Evolutionary conservation across 2,113 vertebrate species (phyloP).

Genomic region (Parus major): DNA sequence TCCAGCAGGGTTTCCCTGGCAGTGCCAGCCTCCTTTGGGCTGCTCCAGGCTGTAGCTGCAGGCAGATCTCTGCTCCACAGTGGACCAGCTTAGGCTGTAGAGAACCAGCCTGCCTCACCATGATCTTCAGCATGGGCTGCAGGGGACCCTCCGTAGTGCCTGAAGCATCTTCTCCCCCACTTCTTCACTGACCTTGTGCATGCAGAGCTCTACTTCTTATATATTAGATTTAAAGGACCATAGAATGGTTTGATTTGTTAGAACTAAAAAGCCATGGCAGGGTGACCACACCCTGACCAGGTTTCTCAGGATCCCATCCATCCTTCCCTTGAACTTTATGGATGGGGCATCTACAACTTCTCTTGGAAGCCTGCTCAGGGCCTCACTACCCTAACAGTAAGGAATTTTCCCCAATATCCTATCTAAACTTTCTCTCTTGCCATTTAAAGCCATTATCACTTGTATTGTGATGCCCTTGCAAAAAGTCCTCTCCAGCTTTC

Average conservation of each 20-base stretch:
- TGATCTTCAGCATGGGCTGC: not conserved
- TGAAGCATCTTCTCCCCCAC: not conserved
- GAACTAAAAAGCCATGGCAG: not conserved
- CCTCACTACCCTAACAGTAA: not conserved
- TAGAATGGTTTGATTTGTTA: not conserved
- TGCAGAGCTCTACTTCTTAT: not conserved
- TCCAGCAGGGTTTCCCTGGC: fast-evolving
- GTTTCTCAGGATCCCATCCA: not conserved
- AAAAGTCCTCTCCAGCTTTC: not conserved
- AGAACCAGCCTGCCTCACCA: not conserved
- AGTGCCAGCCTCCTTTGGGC: not conserved
- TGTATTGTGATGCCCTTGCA: not conserved
- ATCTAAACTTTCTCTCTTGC: not conserved
- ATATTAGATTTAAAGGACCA: not conserved
- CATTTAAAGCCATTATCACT: not conserved
- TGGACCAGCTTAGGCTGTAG: not conserved
- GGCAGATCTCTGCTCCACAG: not conserved
- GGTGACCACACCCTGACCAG: not conserved
- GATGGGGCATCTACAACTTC: not conserved
- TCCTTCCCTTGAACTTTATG: not conserved
- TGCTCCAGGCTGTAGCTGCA: not conserved
- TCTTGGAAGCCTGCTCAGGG: not conserved
- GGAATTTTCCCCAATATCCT: not conserved
- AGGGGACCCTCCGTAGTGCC: not conserved
- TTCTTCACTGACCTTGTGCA: not conserved